phyloP scores from a whole-genome alignment of 2,113 vertebrate genomes.

The Phoxinus phoxinus region DNA sequence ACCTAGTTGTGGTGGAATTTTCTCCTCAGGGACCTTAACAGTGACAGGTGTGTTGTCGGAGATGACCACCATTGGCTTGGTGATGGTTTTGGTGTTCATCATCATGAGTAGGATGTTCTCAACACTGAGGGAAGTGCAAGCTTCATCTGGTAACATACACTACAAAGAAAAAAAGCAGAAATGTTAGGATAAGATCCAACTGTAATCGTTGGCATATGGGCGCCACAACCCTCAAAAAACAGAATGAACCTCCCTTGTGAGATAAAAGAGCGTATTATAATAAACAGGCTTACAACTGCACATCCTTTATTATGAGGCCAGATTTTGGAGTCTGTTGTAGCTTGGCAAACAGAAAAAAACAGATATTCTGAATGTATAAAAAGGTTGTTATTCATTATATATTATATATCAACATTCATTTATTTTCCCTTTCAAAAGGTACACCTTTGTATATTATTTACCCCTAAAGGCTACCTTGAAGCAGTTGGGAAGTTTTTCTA shows the following conservation, averaged over 20 bases:
- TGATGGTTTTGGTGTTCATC: slow-evolving; percentile 84
- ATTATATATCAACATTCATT: too few relatives aligned
- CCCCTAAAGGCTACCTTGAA: too few relatives aligned
- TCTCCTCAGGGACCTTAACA: background rate
- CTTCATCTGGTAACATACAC: slow-evolving; percentile 85
- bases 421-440: too few relatives aligned
- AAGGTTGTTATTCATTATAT: background rate
- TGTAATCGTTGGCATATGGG: background rate
- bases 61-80: slow-evolving; percentile 83
- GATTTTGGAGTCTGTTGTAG: background rate
- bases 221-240: background rate
- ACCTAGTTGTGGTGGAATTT: slow-evolving; percentile 42
- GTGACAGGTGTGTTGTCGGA: slow-evolving; percentile 53
- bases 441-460: too few relatives aligned
- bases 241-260: background rate
- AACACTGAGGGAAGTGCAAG: slow-evolving; percentile 78
- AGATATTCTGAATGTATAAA: background rate
- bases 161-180: slow-evolving; percentile 59
- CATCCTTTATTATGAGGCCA: background rate
- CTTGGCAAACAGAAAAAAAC: background rate
- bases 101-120: slow-evolving; percentile 85
- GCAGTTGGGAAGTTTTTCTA: too few relatives aligned
- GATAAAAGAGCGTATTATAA: background rate
- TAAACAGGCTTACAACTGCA: background rate
- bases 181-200: background rate